Evolutionary conservation across 2,113 vertebrate genomes (phyloP), one percentile per base, ranked within the genome.

Genomic region (Porphyrio hochstetteri): DNA sequence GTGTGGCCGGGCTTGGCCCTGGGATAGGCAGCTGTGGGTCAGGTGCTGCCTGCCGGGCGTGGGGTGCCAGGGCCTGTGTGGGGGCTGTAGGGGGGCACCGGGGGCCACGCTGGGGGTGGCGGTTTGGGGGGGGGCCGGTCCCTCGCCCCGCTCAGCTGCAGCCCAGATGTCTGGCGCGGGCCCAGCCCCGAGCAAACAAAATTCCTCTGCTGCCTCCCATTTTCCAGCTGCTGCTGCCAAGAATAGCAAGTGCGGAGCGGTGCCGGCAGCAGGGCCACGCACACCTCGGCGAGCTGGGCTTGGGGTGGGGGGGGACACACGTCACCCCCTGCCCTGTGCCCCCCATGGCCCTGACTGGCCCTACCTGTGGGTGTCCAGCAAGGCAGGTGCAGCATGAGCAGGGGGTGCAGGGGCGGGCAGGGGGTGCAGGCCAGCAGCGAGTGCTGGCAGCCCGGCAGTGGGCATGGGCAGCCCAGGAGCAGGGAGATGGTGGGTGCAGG

Each of bases 141-240:
- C 86, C 8, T 50, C 64, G 0, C 71, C 88, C 75, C 18, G 35
- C 83, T 92, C 85, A 95, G 90, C 94, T 97, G 97, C 79, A 88
- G 83, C 75, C 97, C 96, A 97, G 96, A 96, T 97, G 97, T 91
- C 93, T 96, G 95, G 94, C 88, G 90, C 52, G 4, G 44, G 42
- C 93, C 95, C 95, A 95, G 64, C 40, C 6, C n/a, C 75, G 82
- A 95, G 96, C 96, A 98, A 98, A 98, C 96, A 98, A 97, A 96
- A 98, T 98, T 98, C 97, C 96, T 98, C n/a, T 8, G 52, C 97
- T 98, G 96, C 97, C 97, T 97, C 96, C 94, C 96, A 93, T 95
- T 97, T 98, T 98, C 98, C 97, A 97, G 86, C 72, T 85, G 15
- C 53, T 16, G 70, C 92, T 96, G 97, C 97, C 97, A 97, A 97